Evolutionary conservation across 2,888 invertebrate species (phyloP).

Genomic region (Ephialtes manifestator): DNA sequence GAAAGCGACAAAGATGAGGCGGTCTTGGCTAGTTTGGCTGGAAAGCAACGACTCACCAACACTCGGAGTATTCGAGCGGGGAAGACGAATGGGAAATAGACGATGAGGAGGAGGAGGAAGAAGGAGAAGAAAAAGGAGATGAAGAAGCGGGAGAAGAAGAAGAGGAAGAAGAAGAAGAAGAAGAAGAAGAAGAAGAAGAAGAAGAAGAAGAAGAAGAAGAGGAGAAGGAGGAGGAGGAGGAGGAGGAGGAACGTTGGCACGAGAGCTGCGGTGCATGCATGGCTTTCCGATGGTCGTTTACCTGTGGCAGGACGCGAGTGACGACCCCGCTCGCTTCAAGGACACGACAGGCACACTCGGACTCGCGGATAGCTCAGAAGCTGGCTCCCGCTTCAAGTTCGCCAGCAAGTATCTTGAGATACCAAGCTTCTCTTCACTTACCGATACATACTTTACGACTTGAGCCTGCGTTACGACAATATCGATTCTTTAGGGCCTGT

Average conservation of each 20-base stretch:
- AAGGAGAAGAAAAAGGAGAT: slow-evolving; percentile 5
- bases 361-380: slow-evolving; percentile 72
- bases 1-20: slow-evolving; percentile 28
- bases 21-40: slow-evolving; percentile 15
- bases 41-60: slow-evolving; percentile 4
- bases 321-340: slow-evolving; percentile 86
- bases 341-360: slow-evolving; percentile 82
- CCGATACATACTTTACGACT: slow-evolving; percentile 6
- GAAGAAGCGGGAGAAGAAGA: slow-evolving; percentile 2
- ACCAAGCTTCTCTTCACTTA: slow-evolving; percentile 64
- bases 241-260: slow-evolving; percentile 22
- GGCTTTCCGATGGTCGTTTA: slow-evolving; percentile 84
- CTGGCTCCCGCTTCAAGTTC: background rate
- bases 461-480: slow-evolving; percentile 14
- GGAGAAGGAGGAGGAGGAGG: slow-evolving; percentile 22
- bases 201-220: slow-evolving; percentile 9
- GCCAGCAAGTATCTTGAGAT: slow-evolving; percentile 65
- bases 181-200: slow-evolving; percentile 15
- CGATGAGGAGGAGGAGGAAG: slow-evolving; percentile 9
- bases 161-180: slow-evolving; percentile 53
- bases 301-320: slow-evolving; percentile 83
- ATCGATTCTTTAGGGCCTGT: background rate
- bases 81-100: slow-evolving; percentile 15
- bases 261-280: slow-evolving; percentile 38
- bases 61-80: slow-evolving; percentile 42